phyloP scores from a whole-genome alignment of 2,888 invertebrate genomes.

The Melipona bicolor region DNA sequence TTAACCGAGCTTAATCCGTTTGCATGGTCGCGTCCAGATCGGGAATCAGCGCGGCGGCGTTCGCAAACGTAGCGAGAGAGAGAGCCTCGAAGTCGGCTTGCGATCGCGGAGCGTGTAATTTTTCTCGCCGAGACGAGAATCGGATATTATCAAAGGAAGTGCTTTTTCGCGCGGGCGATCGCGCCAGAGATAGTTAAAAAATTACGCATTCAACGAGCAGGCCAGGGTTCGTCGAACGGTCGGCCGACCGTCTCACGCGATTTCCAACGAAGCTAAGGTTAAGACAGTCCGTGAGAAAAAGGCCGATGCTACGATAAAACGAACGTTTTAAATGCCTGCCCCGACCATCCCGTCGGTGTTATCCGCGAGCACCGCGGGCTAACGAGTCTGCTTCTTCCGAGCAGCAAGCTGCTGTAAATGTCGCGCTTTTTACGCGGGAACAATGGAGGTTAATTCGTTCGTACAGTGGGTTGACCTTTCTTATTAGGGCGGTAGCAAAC shows the following conservation, averaged over 20 bases:
- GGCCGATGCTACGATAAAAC: conserved; percentile 22
- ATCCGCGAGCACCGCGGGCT: neutral
- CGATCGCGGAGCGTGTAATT: neutral
- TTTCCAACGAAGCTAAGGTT: conserved; percentile 20
- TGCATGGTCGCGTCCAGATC: conserved; percentile 41
- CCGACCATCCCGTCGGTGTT: conserved; percentile 18
- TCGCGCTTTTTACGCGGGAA: conserved; percentile 13
- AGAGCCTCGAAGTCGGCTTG: too few relatives aligned
- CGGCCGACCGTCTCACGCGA: conserved; percentile 14
- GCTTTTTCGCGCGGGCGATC: neutral
- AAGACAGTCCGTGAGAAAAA: conserved; percentile 50
- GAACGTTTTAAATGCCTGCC: conserved; percentile 39
- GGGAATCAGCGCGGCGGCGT: conserved; percentile 18
- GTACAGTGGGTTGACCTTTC: conserved; percentile 33
- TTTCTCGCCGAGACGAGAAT: neutral
- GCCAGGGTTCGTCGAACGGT: conserved; percentile 39
- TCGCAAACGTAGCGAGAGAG: conserved; percentile 25
- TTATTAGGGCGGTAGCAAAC: conserved; percentile 15
- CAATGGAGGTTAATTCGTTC: conserved; percentile 56
- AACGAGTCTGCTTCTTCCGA: conserved; percentile 4
- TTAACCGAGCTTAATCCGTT: conserved; percentile 67
- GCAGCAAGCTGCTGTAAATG: neutral
- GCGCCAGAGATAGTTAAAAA: conserved; percentile 10
- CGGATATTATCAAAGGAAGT: neutral
- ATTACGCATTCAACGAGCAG: conserved; percentile 20